Percentiles rank a stretch among this genome's conserved stretches.
Conservation (phyloP, 2,888 invertebrate species). For the Tetragonula carbonaria region DNA sequence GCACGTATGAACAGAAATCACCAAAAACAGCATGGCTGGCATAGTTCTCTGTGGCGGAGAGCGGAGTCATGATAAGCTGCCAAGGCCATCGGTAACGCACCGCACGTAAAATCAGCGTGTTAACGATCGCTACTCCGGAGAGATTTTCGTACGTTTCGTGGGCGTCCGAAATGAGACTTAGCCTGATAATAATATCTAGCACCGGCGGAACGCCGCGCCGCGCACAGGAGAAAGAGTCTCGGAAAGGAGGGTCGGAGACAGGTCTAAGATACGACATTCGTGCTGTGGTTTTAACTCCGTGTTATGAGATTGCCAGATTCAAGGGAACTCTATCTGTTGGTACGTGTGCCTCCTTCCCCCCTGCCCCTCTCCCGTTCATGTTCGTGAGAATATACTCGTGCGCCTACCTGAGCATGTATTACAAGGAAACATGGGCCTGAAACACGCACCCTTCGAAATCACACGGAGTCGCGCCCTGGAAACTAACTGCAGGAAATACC, state of each 20-base stretch:
- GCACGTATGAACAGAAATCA: background rate
- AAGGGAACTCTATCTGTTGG: constrained; percentile 67
- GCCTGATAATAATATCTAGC: constrained; percentile 82
- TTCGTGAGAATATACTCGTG: constrained; percentile 47
- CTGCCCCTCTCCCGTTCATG: background rate
- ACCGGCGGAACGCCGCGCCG: constrained; percentile 53
- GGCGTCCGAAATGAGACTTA: constrained; percentile 74
- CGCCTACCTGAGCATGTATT: constrained; percentile 62
- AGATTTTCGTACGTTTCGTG: constrained; percentile 4
- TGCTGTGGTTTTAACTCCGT: constrained; percentile 83
- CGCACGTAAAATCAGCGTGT: background rate
- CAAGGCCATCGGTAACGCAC: background rate
- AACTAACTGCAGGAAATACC: constrained; percentile 66
- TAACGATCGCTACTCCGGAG: background rate
- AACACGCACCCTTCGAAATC: constrained; percentile 70
- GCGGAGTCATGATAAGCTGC: background rate
- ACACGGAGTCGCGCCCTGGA: constrained; percentile 57
- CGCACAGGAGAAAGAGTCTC: constrained; percentile 54
- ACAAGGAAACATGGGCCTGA: constrained; percentile 58
- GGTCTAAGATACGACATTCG: constrained; percentile 82
- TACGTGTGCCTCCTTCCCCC: constrained; percentile 27
- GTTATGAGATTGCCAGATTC: constrained; percentile 82
- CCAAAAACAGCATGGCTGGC: background rate
- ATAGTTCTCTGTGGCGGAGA: background rate
- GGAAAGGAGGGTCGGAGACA: constrained; percentile 45